Conservation (phyloP, 2,888 invertebrate species). For the Cantharis rustica region DNA sequence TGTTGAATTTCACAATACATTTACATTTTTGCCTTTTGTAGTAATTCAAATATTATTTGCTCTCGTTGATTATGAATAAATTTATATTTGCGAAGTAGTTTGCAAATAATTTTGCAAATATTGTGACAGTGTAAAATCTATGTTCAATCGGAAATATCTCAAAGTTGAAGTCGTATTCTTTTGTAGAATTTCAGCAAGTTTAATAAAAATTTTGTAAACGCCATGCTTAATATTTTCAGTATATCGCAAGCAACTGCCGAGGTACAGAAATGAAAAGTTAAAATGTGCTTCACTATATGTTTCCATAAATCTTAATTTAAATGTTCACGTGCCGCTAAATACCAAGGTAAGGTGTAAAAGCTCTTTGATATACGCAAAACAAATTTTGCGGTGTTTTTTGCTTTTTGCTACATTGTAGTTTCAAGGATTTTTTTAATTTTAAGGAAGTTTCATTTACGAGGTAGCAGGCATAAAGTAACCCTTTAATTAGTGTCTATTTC, state of each 20-base stretch:
- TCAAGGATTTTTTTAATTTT: not conserved
- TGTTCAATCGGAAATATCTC: not conserved
- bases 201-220: not conserved
- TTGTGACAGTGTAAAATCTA: not conserved
- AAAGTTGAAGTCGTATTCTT: not conserved
- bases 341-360: not conserved
- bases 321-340: not conserved
- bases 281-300: not conserved
- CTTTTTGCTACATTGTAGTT: not conserved
- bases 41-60: not conserved
- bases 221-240: too few relatives aligned
- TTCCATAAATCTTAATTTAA: not conserved
- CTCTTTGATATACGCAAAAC: not conserved
- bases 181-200: not conserved
- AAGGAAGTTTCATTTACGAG: not conserved
- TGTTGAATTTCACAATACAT: not conserved
- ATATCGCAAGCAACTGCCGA: not conserved
- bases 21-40: not conserved
- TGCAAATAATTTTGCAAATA: not conserved
- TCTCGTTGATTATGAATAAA: not conserved
- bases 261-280: not conserved
- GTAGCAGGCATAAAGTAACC: not conserved
- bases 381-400: not conserved
- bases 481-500: not conserved
- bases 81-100: not conserved